Evolutionary conservation across 92 coral and sea anemone species (phyloP).

Genomic region (Phymanthus crucifer): DNA sequence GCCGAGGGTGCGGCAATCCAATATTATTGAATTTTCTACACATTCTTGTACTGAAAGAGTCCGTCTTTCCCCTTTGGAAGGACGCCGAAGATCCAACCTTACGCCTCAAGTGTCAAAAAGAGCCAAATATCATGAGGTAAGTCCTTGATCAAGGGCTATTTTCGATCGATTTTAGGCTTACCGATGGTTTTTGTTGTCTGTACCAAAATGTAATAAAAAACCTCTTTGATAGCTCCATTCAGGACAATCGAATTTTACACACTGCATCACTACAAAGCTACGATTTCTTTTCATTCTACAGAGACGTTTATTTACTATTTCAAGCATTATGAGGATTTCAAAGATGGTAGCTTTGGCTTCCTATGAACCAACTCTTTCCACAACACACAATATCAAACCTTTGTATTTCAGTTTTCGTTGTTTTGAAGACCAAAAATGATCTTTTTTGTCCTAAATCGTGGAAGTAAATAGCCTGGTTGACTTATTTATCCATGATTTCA

Average conservation of each 20-base stretch:
- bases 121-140: slow-evolving; percentile 24
- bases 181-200: slow-evolving; percentile 16
- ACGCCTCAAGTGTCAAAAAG: slow-evolving; percentile 14
- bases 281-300: slow-evolving; percentile 14
- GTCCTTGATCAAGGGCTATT: slow-evolving; percentile 1
- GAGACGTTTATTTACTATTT: slow-evolving; percentile 18
- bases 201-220: not conserved
- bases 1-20: slow-evolving; percentile 47
- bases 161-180: not conserved
- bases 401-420: not conserved
- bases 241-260: slow-evolving; percentile 4
- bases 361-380: not conserved
- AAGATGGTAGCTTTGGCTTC: not conserved
- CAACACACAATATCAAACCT: slow-evolving; percentile 5
- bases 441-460: not conserved
- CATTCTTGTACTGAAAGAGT: slow-evolving; percentile 35
- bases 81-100: slow-evolving; percentile 9
- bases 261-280: not conserved
- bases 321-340: slow-evolving; percentile 1
- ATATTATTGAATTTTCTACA: slow-evolving; percentile 22
- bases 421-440: not conserved
- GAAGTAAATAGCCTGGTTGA: not conserved
- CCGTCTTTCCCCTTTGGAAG: slow-evolving; percentile 21
- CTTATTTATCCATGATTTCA: not conserved
- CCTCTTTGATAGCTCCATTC: slow-evolving; percentile 6